A percentile compares a stretch with the other conserved stretches of the same genome.
Conservation (phyloP, 1,140 invertebrate species). For the Rhyzopertha dominica region DNA sequence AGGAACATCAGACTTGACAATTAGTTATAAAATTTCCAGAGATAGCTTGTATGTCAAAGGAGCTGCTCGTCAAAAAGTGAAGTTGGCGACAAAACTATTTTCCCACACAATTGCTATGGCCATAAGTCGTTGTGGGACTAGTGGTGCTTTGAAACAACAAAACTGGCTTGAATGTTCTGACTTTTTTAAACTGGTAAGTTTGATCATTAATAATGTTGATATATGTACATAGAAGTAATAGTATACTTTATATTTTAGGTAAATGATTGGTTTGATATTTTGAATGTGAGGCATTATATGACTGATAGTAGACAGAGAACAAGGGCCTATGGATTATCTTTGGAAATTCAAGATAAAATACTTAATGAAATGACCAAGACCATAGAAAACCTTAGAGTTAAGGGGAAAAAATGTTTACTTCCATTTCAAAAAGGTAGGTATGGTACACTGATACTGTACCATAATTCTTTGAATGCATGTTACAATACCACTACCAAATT, state of each 20-base stretch:
- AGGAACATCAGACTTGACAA: constrained; percentile 18
- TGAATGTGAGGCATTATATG: constrained; percentile 12
- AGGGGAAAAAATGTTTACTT: constrained; percentile 8
- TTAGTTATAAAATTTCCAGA: constrained; percentile 16
- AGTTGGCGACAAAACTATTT: constrained; percentile 15
- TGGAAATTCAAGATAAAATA: constrained; percentile 9
- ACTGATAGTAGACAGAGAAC: constrained; percentile 8
- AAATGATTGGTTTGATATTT: constrained; percentile 12
- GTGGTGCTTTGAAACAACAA: constrained; percentile 2
- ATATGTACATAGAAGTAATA: too few species aligned
- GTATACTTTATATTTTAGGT: constrained; percentile 5
- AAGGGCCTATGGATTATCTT: constrained; percentile 12
- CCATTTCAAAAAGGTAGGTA: constrained; percentile 14
- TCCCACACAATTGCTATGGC: constrained; percentile 14
- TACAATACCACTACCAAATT: too few species aligned
- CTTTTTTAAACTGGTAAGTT: constrained; percentile 13
- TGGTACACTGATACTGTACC: neutral
- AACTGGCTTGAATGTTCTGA: constrained; percentile 13
- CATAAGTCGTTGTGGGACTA: constrained; percentile 10
- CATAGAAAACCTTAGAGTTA: constrained; percentile 10
- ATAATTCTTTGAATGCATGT: too few species aligned
- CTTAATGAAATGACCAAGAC: constrained; percentile 6
- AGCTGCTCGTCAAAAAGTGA: constrained; percentile 8
- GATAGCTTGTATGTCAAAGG: constrained; percentile 5
- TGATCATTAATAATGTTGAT: too few species aligned